Base-by-base conservation (phyloP, 2,113 vertebrate genomes). In the Centrocercus urophasianus region DNA sequence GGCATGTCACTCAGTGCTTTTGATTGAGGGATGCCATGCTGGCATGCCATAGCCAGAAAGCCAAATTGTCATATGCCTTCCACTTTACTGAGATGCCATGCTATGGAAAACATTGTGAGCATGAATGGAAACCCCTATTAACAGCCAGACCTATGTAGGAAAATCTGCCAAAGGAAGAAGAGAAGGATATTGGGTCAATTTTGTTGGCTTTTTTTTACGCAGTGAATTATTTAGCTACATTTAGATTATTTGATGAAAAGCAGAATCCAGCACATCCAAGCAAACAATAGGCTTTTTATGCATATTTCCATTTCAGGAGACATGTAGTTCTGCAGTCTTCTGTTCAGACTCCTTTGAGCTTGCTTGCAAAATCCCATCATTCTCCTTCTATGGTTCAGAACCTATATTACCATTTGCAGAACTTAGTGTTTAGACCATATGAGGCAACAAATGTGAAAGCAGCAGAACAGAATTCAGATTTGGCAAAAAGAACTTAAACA, bases 71-170 rank as follows among this genome's bases (percentile, higher is more conserved):
- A 95, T 95, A 91, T 94, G 95, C 73, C 73, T 96, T 89, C 80
- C 59, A 89, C 64, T 94, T 87, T 54, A 20, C 81, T 82, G 73
- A 69, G 94, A 83, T 92, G 71, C 67, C 86, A 88, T 34, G 32
- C 89, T 48, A 50, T 24, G 95, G 94, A 95, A 97, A 97, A 72
- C 91, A 96, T 93, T 72, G 63, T 50, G 90, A 91, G 92, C 82
- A 95, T 77, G 88, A 83, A 93, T 93, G 92, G 94, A 97, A 97
- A 96, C 45, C 86, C 83, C 90, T 78, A 67, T 0, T 67, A 74
- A 85, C 45, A 45, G 93, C 95, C 94, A 96, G 72, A 76, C 54
- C 47, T 30, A 15, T 40, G 24, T 4, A 90, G 89, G 59, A 96
- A 90, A 34, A 83, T 65, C 47, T 94, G 81, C 71, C 75, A 94